Evolutionary conservation across 1,140 invertebrate species (phyloP).

Genomic region (Heterodera carotae): DNA sequence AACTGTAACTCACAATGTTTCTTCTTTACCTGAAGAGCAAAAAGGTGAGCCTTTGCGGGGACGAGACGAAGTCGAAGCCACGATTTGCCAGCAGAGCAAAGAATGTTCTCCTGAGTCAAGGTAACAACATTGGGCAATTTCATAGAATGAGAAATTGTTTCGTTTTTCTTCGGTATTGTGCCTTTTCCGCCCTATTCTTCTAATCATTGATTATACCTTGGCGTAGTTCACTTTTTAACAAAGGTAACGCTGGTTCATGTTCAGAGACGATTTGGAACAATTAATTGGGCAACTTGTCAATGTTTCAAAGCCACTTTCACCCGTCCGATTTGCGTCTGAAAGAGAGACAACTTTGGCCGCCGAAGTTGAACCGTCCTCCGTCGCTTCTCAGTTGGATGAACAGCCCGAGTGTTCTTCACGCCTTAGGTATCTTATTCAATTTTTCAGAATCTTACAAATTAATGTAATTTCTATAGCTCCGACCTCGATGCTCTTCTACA

Average conservation of each 20-base stretch:
- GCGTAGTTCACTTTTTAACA: not conserved
- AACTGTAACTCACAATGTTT: not conserved
- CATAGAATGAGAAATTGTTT: no score
- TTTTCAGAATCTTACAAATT: not conserved
- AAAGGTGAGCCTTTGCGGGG: not conserved
- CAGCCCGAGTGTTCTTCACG: not conserved
- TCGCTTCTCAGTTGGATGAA: not conserved
- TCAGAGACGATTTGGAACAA: slow-evolving; percentile 8
- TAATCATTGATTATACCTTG: no score
- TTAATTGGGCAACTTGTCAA: slow-evolving; percentile 28
- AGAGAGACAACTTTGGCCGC: not conserved
- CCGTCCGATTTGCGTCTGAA: not conserved
- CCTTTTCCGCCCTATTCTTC: no score
- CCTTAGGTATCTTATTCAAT: not conserved
- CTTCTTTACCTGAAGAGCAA: not conserved
- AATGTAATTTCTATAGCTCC: not conserved
- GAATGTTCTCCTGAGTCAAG: not conserved
- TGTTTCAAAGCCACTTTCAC: slow-evolving; percentile 30
- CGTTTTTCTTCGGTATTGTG: no score
- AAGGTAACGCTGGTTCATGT: no score
- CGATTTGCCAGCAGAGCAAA: not conserved
- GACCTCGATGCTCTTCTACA: not conserved
- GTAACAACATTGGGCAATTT: no score
- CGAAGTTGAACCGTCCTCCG: not conserved
- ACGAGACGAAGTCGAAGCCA: not conserved